A percentile compares a stretch with the other conserved stretches of the same genome.
Evolutionary conservation across 2,113 vertebrate genomes (phyloP).

Genomic region (Megaleporinus macrocephalus): DNA sequence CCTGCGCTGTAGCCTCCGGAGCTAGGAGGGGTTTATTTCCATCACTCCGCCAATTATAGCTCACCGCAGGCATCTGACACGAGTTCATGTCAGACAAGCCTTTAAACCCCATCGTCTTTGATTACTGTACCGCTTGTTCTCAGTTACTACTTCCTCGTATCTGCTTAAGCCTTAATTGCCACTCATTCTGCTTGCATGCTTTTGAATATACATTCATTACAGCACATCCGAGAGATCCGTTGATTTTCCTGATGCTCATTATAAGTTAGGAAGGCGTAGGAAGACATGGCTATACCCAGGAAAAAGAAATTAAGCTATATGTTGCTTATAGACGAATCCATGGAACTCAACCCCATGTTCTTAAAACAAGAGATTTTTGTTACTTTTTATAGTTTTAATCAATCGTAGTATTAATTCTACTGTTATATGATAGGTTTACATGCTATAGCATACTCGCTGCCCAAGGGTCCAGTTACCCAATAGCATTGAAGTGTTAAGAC

Average conservation of each 20-base stretch:
- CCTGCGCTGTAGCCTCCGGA: slow-evolving; percentile 29
- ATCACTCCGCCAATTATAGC: slow-evolving; percentile 45
- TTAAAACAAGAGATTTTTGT: too few relatives aligned
- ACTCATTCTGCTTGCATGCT: neutral
- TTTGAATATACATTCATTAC: neutral
- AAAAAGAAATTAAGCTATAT: too few relatives aligned
- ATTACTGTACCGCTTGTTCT: slow-evolving; percentile 34
- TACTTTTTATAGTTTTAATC: too few relatives aligned
- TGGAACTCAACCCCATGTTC: too few relatives aligned
- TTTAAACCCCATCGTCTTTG: slow-evolving; percentile 13
- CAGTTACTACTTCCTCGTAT: neutral
- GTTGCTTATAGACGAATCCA: too few relatives aligned
- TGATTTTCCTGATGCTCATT: neutral
- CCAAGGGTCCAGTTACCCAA: too few relatives aligned
- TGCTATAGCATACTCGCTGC: too few relatives aligned
- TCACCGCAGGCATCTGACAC: slow-evolving; percentile 38
- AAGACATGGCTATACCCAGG: neutral
- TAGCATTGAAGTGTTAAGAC: too few relatives aligned
- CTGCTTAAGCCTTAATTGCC: neutral
- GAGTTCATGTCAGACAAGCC: slow-evolving; percentile 8
- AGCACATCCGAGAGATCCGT: neutral
- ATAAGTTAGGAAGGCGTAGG: neutral
- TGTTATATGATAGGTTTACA: too few relatives aligned
- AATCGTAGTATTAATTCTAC: too few relatives aligned
- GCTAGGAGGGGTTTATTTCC: slow-evolving; percentile 35